phyloP scores from a whole-genome alignment of 2,797 vertebrate genomes.

The Myiotriccus ornatus region DNA sequence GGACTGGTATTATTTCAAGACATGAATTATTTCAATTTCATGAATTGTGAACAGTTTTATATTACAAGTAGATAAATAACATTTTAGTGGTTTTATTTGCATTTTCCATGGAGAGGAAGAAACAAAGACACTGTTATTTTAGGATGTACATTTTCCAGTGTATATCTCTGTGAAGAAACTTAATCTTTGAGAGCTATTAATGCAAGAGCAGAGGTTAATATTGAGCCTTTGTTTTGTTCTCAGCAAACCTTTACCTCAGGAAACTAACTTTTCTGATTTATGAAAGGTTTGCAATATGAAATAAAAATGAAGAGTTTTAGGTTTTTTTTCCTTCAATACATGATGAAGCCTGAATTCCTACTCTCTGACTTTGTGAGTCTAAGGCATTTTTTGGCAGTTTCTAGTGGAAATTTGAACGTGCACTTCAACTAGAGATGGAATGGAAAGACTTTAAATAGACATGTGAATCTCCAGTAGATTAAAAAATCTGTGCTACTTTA shows the following conservation, averaged over 20 bases:
- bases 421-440: conserved; percentile 35
- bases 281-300: not conserved
- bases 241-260: not conserved
- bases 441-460: conserved; percentile 54
- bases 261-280: not conserved
- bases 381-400: conserved; percentile 61
- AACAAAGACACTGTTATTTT: not conserved
- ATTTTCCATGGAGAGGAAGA: not conserved
- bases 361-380: conserved; percentile 51
- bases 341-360: conserved; percentile 30
- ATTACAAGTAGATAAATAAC: not conserved
- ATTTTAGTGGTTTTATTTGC: not conserved
- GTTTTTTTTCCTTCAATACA: not conserved
- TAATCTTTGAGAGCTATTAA: not conserved
- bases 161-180: not conserved
- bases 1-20: not conserved
- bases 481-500: not conserved
- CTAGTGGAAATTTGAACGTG: conserved; percentile 58
- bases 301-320: not conserved
- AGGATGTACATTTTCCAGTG: not conserved
- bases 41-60: not conserved
- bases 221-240: not conserved
- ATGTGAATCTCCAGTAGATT: not conserved
- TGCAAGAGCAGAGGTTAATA: not conserved
- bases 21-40: rapidly evolving